Conservation (phyloP, 2,113 vertebrate species). For the Caretta caretta region DNA sequence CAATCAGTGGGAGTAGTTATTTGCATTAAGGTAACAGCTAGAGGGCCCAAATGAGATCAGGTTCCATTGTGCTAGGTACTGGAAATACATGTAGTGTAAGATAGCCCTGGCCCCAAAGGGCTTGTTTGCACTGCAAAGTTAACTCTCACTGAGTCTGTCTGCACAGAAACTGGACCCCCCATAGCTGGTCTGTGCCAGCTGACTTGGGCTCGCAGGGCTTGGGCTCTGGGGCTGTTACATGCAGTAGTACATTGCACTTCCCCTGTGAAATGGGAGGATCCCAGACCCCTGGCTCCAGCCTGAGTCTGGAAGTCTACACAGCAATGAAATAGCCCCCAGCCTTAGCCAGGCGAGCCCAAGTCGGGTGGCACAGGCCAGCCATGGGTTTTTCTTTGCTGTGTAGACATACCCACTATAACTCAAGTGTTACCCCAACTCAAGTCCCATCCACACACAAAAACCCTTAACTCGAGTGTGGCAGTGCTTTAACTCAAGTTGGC, state of each 20-base stretch:
- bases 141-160: conserved; percentile 13
- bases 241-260: too few species aligned
- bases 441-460: conserved; percentile 15
- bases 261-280: too few species aligned
- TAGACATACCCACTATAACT: background rate
- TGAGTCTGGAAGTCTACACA: too few species aligned
- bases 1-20: conserved; percentile 66
- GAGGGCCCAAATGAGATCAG: conserved; percentile 31
- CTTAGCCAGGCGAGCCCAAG: too few species aligned
- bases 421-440: conserved; percentile 59
- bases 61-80: background rate
- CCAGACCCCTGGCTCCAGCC: too few species aligned
- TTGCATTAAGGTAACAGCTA: conserved; percentile 40
- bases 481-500: background rate
- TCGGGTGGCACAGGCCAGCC: too few species aligned
- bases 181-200: background rate
- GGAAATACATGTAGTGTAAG: conserved; percentile 30
- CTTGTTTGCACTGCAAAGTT: conserved; percentile 60
- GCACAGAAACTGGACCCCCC: background rate
- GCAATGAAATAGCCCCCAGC: too few species aligned
- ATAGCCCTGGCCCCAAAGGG: conserved; percentile 7
- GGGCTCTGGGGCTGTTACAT: too few species aligned
- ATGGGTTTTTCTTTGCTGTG: too few species aligned
- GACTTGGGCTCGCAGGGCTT: background rate
- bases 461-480: background rate